These are phyloP conservation scores for Podarcis raffonei DNA, from an alignment of 2,113 vertebrate species.

Conservation along the genomic window DNA sequence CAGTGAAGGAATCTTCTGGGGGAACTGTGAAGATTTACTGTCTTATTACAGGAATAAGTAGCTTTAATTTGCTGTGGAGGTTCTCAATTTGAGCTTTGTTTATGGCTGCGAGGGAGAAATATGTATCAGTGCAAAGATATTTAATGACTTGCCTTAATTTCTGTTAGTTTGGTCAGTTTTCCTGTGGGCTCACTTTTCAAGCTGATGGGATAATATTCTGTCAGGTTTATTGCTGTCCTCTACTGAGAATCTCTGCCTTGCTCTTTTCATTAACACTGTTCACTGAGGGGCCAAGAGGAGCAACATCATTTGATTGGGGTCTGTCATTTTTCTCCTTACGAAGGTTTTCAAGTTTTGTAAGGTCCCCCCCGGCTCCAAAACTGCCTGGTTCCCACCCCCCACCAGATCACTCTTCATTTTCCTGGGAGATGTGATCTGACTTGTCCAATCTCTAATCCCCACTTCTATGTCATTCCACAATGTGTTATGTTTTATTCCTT, in stretches of 20 bases:
- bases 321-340: slow-evolving; percentile 36
- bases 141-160: slow-evolving; percentile 41
- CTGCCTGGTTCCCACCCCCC: not conserved
- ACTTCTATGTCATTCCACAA: not conserved
- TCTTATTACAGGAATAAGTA: slow-evolving; percentile 26
- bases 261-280: slow-evolving; percentile 54
- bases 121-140: slow-evolving; percentile 41
- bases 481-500: not conserved
- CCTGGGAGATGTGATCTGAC: not conserved
- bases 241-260: slow-evolving; percentile 12
- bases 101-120: slow-evolving; percentile 43
- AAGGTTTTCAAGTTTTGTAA: slow-evolving; percentile 13
- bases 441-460: not conserved
- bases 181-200: not conserved
- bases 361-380: slow-evolving; percentile 27
- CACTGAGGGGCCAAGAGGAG: slow-evolving; percentile 31
- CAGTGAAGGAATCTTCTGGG: slow-evolving; percentile 18
- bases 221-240: slow-evolving; percentile 40
- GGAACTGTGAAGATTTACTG: slow-evolving; percentile 18
- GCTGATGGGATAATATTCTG: not conserved
- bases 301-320: not conserved
- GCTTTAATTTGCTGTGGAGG: slow-evolving; percentile 50
- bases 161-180: slow-evolving; percentile 40
- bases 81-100: slow-evolving; percentile 46
- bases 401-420: not conserved